Evolutionary conservation across 2,888 invertebrate species (phyloP).

Genomic region (Dryococelus australis): DNA sequence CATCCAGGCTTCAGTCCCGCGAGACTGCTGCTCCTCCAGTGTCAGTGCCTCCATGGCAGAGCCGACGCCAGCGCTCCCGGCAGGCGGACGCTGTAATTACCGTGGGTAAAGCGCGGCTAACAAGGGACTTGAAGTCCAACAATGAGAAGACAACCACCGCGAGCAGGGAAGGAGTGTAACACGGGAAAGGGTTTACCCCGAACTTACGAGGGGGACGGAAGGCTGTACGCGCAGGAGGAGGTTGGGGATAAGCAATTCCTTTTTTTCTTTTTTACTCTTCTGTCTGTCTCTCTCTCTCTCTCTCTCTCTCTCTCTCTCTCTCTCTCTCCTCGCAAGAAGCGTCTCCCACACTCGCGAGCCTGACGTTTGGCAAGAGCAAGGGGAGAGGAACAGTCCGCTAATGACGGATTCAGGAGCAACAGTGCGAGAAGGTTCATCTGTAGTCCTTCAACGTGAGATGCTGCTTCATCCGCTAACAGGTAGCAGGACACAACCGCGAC

Average conservation of each 20-base stretch:
- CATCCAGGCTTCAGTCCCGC: no score
- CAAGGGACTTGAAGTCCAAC: background rate
- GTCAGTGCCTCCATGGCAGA: no score
- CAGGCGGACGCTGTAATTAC: background rate
- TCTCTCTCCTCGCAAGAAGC: background rate
- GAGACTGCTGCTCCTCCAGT: no score
- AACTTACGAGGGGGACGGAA: no score
- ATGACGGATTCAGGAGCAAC: conserved; percentile 9
- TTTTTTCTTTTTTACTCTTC: no score
- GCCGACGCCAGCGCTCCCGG: background rate
- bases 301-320: no score
- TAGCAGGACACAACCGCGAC: no score
- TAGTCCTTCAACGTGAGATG: no score
- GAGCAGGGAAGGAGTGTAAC: background rate
- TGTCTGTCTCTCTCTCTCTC: background rate
- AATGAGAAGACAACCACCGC: background rate
- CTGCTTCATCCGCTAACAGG: no score
- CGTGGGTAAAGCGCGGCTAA: background rate
- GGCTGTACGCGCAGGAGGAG: background rate
- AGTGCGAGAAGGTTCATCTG: background rate
- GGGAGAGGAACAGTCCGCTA: background rate
- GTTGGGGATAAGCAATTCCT: no score
- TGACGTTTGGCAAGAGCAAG: background rate
- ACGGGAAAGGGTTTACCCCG: background rate
- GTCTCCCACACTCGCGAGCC: background rate